Conservation (phyloP, 2,113 vertebrate genomes). For the Okapia johnstoni region DNA sequence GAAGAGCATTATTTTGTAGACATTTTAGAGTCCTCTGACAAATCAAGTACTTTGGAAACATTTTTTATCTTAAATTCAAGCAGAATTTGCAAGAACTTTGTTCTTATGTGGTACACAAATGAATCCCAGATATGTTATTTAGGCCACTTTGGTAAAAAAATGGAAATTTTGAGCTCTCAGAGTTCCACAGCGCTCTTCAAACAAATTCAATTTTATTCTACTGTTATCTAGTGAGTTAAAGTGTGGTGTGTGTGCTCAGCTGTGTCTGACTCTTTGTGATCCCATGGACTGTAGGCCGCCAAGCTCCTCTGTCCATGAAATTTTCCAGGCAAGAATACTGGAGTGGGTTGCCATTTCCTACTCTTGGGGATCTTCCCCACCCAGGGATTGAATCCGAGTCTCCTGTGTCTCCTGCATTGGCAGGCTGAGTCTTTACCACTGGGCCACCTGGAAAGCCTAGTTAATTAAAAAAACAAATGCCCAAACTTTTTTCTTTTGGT, state of each 20-base stretch:
- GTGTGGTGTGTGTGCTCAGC: not conserved
- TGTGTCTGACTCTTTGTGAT: not conserved
- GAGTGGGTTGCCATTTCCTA: not conserved
- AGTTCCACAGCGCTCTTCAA: not conserved
- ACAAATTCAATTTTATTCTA: slow-evolving; percentile 31
- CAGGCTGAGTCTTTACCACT: not conserved
- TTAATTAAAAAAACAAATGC: slow-evolving; percentile 13
- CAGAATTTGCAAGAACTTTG: slow-evolving; percentile 40
- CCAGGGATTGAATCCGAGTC: not conserved
- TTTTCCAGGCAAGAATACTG: not conserved
- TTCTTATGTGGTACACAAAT: slow-evolving; percentile 25
- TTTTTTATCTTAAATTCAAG: not conserved
- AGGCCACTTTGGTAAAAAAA: slow-evolving; percentile 44
- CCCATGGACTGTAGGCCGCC: not conserved
- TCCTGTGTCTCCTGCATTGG: not conserved
- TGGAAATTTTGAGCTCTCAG: slow-evolving; percentile 30
- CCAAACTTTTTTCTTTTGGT: not conserved
- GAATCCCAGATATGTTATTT: slow-evolving; percentile 5
- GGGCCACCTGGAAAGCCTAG: not conserved
- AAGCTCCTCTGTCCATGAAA: not conserved
- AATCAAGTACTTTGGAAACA: not conserved
- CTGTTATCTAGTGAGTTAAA: slow-evolving; percentile 2
- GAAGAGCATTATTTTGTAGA: not conserved
- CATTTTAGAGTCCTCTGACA: slow-evolving; percentile 23
- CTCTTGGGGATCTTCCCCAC: not conserved